A percentile compares a stretch with the other conserved stretches of the same genome.
Evolutionary conservation across 2,888 invertebrate genomes (phyloP).

Genomic region (Ichneumon xanthorius): DNA sequence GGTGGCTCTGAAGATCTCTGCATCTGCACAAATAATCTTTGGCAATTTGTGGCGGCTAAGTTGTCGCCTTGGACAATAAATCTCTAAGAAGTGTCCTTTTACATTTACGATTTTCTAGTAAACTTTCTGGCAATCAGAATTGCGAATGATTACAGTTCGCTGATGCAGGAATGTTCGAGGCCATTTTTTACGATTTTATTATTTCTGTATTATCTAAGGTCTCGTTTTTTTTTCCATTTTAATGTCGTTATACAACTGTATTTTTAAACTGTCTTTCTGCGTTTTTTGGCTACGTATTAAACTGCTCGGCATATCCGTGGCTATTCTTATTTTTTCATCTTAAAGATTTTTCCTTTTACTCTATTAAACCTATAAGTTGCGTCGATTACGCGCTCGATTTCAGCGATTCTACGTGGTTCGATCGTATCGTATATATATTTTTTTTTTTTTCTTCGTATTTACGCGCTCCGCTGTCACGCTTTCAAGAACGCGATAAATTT

Average conservation of each 20-base stretch:
- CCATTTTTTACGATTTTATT: neutral
- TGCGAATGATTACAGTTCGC: neutral
- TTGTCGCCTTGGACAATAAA: neutral
- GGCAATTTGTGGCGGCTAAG: neutral
- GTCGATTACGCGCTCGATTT: conserved; percentile 56
- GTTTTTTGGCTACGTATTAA: conserved; percentile 55
- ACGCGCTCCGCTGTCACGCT: conserved; percentile 1
- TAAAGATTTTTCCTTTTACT: conserved; percentile 51
- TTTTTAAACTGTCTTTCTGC: conserved; percentile 52
- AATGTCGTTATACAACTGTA: conserved; percentile 50
- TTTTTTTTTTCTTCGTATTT: conserved; percentile 61
- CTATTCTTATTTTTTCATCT: conserved; percentile 47
- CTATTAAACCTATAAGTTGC: conserved; percentile 55
- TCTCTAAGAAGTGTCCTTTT: neutral
- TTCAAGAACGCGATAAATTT: conserved; percentile 47
- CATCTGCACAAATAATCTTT: neutral
- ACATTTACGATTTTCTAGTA: neutral
- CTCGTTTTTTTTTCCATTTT: conserved; percentile 19
- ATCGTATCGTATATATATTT: conserved; percentile 23
- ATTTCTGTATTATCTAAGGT: conserved; percentile 8
- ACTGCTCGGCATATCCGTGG: conserved; percentile 54
- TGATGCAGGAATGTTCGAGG: neutral
- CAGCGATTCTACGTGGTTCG: conserved; percentile 51
- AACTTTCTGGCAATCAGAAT: neutral
- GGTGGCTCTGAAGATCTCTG: neutral